These are phyloP conservation scores for Somateria mollissima DNA, from an alignment of 2,797 vertebrate genomes.

Conservation along the genomic window DNA sequence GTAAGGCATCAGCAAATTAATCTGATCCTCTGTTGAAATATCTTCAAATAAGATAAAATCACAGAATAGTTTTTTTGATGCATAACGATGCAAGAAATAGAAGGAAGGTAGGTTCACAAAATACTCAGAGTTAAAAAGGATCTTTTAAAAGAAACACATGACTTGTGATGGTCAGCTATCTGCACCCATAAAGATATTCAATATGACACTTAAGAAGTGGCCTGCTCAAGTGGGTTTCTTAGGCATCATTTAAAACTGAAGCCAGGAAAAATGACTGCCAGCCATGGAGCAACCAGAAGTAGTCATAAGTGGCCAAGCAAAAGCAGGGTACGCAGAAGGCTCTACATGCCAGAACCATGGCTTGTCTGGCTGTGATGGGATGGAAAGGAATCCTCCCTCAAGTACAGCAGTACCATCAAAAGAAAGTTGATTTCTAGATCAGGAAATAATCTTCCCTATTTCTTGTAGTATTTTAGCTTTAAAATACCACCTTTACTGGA, in stretches of 20 bases:
- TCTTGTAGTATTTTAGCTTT: background rate
- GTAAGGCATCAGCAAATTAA: background rate
- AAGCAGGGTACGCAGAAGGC: background rate
- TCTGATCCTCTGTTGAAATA: background rate
- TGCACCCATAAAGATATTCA: background rate
- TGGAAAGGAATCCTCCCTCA: background rate
- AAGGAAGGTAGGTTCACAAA: background rate
- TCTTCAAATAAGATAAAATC: background rate
- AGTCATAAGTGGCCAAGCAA: background rate
- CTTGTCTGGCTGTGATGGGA: rapidly evolving
- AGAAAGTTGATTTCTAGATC: background rate
- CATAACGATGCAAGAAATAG: background rate
- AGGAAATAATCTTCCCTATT: background rate
- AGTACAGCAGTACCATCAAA: background rate
- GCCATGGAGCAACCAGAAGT: rapidly evolving
- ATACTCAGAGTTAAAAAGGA: background rate
- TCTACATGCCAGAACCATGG: rapidly evolving
- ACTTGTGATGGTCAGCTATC: background rate
- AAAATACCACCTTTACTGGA: background rate
- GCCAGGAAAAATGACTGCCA: background rate
- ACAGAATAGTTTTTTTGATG: background rate
- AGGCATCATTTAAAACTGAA: background rate
- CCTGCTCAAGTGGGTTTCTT: background rate
- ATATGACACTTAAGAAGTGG: background rate
- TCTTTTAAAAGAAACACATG: background rate